Conservation (phyloP, 2,888 invertebrate species). For the Leptinotarsa rubiginosa region DNA sequence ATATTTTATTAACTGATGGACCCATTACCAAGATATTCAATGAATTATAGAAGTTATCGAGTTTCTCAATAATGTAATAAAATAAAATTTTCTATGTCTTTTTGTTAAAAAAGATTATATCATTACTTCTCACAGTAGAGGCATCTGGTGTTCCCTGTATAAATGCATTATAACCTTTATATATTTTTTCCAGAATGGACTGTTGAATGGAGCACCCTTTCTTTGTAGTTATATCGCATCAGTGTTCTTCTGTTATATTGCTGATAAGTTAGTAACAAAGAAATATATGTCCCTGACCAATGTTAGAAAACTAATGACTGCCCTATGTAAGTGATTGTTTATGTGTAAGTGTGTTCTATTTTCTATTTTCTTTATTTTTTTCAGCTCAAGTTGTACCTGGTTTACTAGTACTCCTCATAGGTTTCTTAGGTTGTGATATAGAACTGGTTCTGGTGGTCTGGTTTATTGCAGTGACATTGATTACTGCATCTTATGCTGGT, state of each 20-base stretch:
- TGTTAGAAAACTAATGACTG: slow-evolving; percentile 77
- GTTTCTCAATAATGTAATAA: no score
- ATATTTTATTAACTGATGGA: no score
- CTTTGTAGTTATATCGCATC: slow-evolving; percentile 78
- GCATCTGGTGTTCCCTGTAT: no score
- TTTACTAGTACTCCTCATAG: slow-evolving; percentile 72
- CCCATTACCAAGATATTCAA: no score
- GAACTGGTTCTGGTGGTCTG: slow-evolving; percentile 72
- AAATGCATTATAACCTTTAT: no score
- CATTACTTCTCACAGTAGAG: no score
- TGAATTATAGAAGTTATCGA: no score
- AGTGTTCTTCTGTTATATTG: slow-evolving; percentile 77
- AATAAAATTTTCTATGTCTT: no score
- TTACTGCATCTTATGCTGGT: slow-evolving; percentile 79
- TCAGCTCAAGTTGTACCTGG: slow-evolving; percentile 78
- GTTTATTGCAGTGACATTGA: slow-evolving; percentile 77
- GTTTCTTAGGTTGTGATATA: slow-evolving; percentile 74
- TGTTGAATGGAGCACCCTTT: slow-evolving; percentile 77
- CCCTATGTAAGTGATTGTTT: slow-evolving; percentile 64
- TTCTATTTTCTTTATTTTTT: slow-evolving; percentile 36
- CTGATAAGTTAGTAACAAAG: slow-evolving; percentile 73
- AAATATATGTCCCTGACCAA: slow-evolving; percentile 73
- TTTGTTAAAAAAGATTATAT: no score
- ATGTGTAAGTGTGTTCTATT: no score
- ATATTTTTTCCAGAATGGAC: slow-evolving; percentile 70